These are phyloP conservation scores for Scleropages formosus DNA, from an alignment of 2,797 vertebrate species.

Conservation along the genomic window DNA sequence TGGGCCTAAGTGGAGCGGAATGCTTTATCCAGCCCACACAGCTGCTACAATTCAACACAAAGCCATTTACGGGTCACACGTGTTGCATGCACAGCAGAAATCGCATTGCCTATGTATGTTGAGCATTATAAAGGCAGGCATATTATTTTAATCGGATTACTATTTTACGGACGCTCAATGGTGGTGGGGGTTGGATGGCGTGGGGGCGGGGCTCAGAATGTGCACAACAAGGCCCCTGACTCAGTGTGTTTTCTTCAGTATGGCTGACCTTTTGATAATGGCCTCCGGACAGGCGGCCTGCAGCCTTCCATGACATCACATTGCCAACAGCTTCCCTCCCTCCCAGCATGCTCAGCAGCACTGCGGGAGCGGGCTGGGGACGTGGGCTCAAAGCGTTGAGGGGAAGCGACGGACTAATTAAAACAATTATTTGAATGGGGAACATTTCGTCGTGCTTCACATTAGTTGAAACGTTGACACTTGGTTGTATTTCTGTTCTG, in stretches of 20 bases:
- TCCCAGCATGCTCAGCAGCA: too few relatives aligned
- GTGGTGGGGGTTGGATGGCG: background rate
- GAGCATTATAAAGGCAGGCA: too few relatives aligned
- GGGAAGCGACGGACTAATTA: constrained; percentile 47
- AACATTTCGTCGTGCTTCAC: constrained; percentile 39
- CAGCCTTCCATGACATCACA: too few relatives aligned
- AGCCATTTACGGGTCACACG: too few relatives aligned
- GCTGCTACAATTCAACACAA: too few relatives aligned
- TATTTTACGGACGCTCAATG: background rate
- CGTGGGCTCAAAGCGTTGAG: constrained; percentile 32
- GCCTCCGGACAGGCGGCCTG: background rate
- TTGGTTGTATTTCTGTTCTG: constrained; percentile 27
- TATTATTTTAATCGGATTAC: background rate
- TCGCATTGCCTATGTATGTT: background rate
- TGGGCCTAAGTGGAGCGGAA: too few relatives aligned
- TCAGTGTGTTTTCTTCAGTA: background rate
- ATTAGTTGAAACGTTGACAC: constrained; percentile 43
- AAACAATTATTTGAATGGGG: constrained; percentile 50
- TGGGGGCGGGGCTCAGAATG: background rate
- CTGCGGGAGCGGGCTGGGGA: constrained; percentile 22
- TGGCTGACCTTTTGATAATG: background rate
- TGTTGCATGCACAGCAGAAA: background rate
- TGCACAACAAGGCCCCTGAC: background rate
- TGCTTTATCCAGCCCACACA: too few relatives aligned
- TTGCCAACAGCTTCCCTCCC: too few relatives aligned